phyloP scores from a whole-genome alignment of 2,113 vertebrate species.

The Hippotragus niger region DNA sequence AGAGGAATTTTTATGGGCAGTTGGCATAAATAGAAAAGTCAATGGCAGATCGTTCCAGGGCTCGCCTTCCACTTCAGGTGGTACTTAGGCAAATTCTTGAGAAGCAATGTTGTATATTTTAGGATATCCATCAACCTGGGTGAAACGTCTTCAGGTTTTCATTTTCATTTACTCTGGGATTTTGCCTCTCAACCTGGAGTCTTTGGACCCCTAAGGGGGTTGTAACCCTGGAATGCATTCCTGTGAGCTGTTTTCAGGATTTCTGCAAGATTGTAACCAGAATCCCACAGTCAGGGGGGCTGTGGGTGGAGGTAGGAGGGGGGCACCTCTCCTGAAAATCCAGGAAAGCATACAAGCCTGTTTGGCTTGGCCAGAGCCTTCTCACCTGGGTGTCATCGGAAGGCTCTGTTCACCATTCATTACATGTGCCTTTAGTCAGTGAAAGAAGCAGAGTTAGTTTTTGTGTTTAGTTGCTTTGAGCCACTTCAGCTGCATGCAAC shows the following conservation, averaged over 20 bases:
- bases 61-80: not conserved
- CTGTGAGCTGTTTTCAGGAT: not conserved
- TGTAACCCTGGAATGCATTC: not conserved
- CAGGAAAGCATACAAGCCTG: not conserved
- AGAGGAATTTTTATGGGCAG: conserved; percentile 33
- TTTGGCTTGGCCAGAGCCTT: not conserved
- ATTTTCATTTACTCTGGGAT: not conserved
- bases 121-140: not conserved
- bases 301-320: not conserved
- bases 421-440: not conserved
- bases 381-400: not conserved
- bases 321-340: not conserved
- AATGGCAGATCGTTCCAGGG: not conserved
- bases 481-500: not conserved
- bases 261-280: not conserved
- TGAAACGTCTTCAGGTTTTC: not conserved
- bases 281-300: not conserved
- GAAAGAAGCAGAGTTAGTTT: not conserved
- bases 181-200: conserved; percentile 10
- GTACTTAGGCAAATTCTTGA: not conserved
- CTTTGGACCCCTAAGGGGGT: not conserved
- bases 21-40: conserved; percentile 39
- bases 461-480: not conserved
- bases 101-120: not conserved
- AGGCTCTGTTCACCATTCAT: not conserved